Evolutionary conservation across 2,113 vertebrate genomes (phyloP), one percentile per base, ranked within the genome.

Genomic region (Cathartes aura): DNA sequence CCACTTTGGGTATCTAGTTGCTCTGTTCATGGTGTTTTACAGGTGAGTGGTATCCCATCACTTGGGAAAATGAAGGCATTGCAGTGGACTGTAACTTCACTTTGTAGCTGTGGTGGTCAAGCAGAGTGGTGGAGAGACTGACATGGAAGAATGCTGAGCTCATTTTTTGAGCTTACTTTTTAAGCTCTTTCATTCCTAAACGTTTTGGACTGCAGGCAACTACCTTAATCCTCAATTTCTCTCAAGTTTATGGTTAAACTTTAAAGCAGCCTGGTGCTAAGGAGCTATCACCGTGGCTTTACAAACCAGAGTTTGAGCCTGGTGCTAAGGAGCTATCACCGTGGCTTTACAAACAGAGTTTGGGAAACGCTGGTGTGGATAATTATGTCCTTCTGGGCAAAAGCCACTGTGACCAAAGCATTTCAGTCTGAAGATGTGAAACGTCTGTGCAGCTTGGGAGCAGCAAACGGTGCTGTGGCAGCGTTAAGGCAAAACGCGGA

Each of bases 401-500:
- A 90, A 96, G 29, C 40, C 21, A 12, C 29, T 74, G 15, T 43
- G 30, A 70, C 27, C 50, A 55, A 40, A 72, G 40, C 15, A 15
- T 62, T 92, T 92, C 36, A 23, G 42, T 40, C 45, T 70, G 18
- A 83, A 83, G 50, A 11, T 27, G 15, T 53, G 47, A 66, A 86
- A 45, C 0, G 1, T 79, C n/a, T 45, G 24, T 68, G 66, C 40
- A 56, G 52, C 62, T 40, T 63, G 45, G 22, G 30, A 93, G 36
- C 62, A 32, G 27, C 45, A 32, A 30, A 32, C 0, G 0, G 18
- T 43, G 29, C 50, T 30, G 71, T 45, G 55, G 27, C 38, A 78
- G 59, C 1, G 0, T 48, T 55, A 48, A 55, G 50, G 53, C 55
- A 73, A 70, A 86, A 64, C 0, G 1, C 3, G 0, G 60, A 64